A percentile compares a stretch with the other conserved stretches of the same genome.
Conservation (phyloP, 2,113 vertebrate species). For the Festucalex cinctus region DNA sequence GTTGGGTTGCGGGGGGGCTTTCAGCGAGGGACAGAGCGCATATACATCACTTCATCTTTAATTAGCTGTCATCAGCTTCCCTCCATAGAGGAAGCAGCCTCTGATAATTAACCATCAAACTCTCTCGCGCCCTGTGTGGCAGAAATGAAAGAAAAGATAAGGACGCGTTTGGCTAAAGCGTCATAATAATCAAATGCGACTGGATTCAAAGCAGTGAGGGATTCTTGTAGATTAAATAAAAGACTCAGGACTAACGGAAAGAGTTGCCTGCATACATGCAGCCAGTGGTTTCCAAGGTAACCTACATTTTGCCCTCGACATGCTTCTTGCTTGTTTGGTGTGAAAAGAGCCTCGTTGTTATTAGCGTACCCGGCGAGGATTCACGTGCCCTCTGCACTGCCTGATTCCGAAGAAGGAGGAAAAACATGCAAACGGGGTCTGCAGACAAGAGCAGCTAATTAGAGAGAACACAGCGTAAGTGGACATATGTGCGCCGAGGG, state of each 20-base stretch:
- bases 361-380: slow-evolving; percentile 25
- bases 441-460: slow-evolving; percentile 58
- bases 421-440: slow-evolving; percentile 21
- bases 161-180: slow-evolving; percentile 28
- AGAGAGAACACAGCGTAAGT: slow-evolving; percentile 68
- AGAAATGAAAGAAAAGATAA: slow-evolving; percentile 27
- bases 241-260: slow-evolving; percentile 28
- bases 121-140: slow-evolving; percentile 14
- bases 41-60: slow-evolving; percentile 72
- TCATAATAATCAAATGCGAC: slow-evolving; percentile 38
- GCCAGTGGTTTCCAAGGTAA: slow-evolving; percentile 36
- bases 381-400: slow-evolving; percentile 5
- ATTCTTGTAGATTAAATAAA: slow-evolving; percentile 28
- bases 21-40: slow-evolving; percentile 10
- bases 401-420: slow-evolving; percentile 7
- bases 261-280: slow-evolving; percentile 14
- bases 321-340: slow-evolving; percentile 46
- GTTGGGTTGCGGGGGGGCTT: not conserved
- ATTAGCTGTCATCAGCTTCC: slow-evolving; percentile 71
- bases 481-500: slow-evolving; percentile 66
- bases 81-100: slow-evolving; percentile 59
- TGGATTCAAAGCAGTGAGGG: slow-evolving; percentile 5
- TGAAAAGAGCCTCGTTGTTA: slow-evolving; percentile 41
- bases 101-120: slow-evolving; percentile 72
- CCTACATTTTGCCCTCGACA: slow-evolving; percentile 22